Evolutionary conservation across 2,888 invertebrate species (phyloP).

Genomic region (Scaptomyza caliginosa): DNA sequence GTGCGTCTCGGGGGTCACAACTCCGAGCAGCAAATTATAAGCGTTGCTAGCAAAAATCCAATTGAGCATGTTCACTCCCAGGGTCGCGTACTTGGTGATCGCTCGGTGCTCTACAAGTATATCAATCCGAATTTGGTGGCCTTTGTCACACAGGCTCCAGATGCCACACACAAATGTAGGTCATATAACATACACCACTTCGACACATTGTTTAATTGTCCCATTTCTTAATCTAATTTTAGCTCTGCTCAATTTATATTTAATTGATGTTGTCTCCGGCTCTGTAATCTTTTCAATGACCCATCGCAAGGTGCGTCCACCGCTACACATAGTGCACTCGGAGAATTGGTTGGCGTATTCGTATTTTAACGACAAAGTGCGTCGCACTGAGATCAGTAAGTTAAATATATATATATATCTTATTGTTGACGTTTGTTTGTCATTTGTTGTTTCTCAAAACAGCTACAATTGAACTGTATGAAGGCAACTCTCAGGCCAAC

Average conservation of each 20-base stretch:
- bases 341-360: constrained; percentile 98
- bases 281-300: constrained; percentile 92
- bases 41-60: constrained; percentile 87
- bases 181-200: background rate
- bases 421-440: background rate
- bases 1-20: constrained; percentile 87
- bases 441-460: background rate
- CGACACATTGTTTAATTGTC: too few species aligned
- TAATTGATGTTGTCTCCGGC: constrained; percentile 95
- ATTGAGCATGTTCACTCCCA: constrained; percentile 95
- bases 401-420: constrained; percentile 1
- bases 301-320: constrained; percentile 93
- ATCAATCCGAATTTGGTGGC: constrained; percentile 98
- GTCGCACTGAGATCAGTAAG: constrained; percentile 93
- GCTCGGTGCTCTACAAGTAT: constrained; percentile 99
- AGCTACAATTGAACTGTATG: constrained; percentile 97
- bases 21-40: constrained; percentile 87
- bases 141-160: constrained; percentile 91
- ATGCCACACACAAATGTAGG: constrained; percentile 90
- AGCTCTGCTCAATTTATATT: constrained; percentile 92
- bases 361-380: constrained; percentile 96
- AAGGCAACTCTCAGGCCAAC: constrained; percentile 94
- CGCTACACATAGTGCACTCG: constrained; percentile 95
- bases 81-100: constrained; percentile 96
- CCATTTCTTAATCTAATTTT: constrained; percentile 45